Evolutionary conservation across 2,113 vertebrate genomes (phyloP), one percentile per base, ranked within the genome.

Genomic region (Benitochromis conjunctus): DNA sequence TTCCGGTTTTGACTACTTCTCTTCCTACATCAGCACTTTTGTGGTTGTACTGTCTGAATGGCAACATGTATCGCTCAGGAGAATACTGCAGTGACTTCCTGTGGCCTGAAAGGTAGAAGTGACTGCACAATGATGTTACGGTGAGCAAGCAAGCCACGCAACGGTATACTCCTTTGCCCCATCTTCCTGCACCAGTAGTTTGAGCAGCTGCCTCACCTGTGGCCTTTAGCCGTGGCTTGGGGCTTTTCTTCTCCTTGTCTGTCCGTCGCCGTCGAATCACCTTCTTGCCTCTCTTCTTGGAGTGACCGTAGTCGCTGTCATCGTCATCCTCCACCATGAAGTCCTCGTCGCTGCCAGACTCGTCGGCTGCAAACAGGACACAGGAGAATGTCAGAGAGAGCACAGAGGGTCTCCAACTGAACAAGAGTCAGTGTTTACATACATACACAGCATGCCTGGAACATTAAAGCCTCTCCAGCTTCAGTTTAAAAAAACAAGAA

Each of bases 241-340:
- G 99, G 90, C 98, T 98, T 92, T 99, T 99, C 97, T 98, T 99
- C 97, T 99, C 98, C 96, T 97, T 97, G 91, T 99, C 98, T 58
- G 97, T 96, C 90, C 97, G 97, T 81, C 97, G 92, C 85, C 95
- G 92, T 91, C 95, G 96, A 89, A 97, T 97, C 86, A 98, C 97
- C 93, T 99, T 99, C 95, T 98, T 99, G 24, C 97, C 97, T 93
- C 97, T 99, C 97, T 99, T 99, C 97, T 98, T 99, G 93, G 99
- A 99, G 95, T 95, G 97, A 85, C 98, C 98, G 56, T 99, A 99
- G 94, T 99, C 99, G 84, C 99, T 99, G 92, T 99, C 99, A 88
- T 99, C 98, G 82, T 99, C 99, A n/a, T 99, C 99, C 94, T 99
- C 99, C 94, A 98, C 97, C 94, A 97, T 97, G 94, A 99, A 99